These are phyloP conservation scores for Drosophila subpulchrella DNA, from an alignment of 1,140 invertebrate genomes.

Conservation along the genomic window DNA sequence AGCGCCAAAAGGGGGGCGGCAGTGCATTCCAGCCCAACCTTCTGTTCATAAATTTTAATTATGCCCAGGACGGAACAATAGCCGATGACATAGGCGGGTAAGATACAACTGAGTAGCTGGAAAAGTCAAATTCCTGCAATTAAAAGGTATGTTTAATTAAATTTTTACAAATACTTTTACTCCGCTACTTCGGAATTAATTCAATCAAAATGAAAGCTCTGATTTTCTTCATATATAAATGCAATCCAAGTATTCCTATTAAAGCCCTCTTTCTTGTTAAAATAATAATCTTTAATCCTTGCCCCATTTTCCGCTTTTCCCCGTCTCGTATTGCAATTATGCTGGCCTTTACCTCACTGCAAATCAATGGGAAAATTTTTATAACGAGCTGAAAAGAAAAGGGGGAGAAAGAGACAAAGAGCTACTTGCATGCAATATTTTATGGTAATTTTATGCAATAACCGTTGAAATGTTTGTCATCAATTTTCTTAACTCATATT, in stretches of 20 bases:
- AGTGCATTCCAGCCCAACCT: slow-evolving; percentile 29
- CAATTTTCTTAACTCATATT: slow-evolving; percentile 83
- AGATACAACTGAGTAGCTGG: too few relatives aligned
- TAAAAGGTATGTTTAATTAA: too few relatives aligned
- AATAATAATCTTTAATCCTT: background rate
- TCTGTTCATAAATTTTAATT: slow-evolving; percentile 52
- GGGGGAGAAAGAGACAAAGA: slow-evolving; percentile 21
- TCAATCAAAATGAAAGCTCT: too few relatives aligned
- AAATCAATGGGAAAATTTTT: slow-evolving; percentile 34
- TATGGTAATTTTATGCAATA: slow-evolving; percentile 83
- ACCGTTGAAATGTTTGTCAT: slow-evolving; percentile 82
- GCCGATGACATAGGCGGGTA: background rate
- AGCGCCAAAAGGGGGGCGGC: slow-evolving; percentile 10
- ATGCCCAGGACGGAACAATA: slow-evolving; percentile 25
- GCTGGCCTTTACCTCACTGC: slow-evolving; percentile 16
- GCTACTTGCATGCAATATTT: slow-evolving; percentile 72
- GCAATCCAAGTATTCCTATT: too few relatives aligned
- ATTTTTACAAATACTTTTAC: too few relatives aligned
- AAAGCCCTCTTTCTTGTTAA: background rate
- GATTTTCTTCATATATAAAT: too few relatives aligned
- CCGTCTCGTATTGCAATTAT: slow-evolving; percentile 25
- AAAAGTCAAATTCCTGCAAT: background rate
- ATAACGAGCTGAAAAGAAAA: slow-evolving; percentile 57
- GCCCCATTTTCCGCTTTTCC: background rate
- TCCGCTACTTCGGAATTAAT: too few relatives aligned